These are phyloP conservation scores for Margaritifera margaritifera DNA, from an alignment of 2,888 invertebrate species.

Conservation along the genomic window DNA sequence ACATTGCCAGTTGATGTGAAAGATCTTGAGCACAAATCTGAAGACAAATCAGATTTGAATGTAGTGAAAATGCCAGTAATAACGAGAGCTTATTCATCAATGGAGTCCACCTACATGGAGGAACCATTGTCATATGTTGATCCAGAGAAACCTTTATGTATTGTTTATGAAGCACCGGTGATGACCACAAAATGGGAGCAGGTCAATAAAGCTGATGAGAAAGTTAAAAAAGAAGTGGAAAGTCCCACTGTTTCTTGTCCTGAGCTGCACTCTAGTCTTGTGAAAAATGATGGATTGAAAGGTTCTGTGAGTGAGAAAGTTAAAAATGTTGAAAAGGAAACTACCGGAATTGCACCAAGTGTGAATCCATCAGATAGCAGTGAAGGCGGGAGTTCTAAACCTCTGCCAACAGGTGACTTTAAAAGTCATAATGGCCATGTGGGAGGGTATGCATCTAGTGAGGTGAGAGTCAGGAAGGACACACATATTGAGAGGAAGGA, in stretches of 20 bases:
- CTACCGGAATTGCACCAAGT: too few relatives aligned
- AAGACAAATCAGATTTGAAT: too few relatives aligned
- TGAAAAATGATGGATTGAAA: conserved; percentile 1
- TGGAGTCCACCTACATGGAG: conserved; percentile 51
- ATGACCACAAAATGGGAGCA: conserved; percentile 10
- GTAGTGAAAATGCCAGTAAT: background rate
- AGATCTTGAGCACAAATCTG: too few relatives aligned
- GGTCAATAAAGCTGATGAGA: background rate
- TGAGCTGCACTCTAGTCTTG: background rate
- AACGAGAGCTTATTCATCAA: conserved; percentile 18
- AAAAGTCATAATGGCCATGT: too few relatives aligned
- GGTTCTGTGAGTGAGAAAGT: background rate
- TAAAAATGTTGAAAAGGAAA: too few relatives aligned
- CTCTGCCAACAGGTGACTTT: too few relatives aligned
- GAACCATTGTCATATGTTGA: conserved; percentile 39
- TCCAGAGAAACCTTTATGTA: conserved; percentile 30
- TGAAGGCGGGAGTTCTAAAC: too few relatives aligned
- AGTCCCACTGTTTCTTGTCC: background rate
- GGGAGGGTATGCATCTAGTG: too few relatives aligned
- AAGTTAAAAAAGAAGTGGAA: background rate
- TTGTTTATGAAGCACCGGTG: conserved; percentile 30
- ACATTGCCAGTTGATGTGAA: too few relatives aligned
- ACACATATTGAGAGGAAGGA: too few relatives aligned
- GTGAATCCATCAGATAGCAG: too few relatives aligned
- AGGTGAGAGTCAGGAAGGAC: too few relatives aligned